These are phyloP conservation scores for Drosophila pachea DNA, from an alignment of 1,140 invertebrate genomes.

Conservation along the genomic window DNA sequence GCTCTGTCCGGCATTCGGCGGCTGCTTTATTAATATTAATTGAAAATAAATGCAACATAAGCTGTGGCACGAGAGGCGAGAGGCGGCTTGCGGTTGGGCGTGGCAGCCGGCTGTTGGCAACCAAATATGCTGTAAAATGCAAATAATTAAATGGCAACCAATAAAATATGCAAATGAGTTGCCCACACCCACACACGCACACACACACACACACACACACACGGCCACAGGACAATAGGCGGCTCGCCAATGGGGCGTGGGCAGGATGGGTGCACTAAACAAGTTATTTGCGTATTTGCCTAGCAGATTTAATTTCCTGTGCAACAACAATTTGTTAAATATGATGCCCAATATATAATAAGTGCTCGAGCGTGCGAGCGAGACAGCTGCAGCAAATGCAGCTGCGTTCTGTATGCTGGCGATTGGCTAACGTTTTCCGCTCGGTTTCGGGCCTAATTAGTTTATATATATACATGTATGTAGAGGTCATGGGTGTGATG, in stretches of 20 bases:
- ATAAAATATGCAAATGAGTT: constrained; percentile 76
- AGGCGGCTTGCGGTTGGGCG: neutral
- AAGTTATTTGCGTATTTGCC: constrained; percentile 50
- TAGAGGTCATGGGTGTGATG: constrained; percentile 5
- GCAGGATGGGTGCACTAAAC: constrained; percentile 17
- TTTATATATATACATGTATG: constrained; percentile 17
- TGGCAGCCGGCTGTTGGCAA: neutral
- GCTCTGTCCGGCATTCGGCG: neutral
- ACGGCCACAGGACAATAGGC: neutral
- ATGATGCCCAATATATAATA: constrained; percentile 42
- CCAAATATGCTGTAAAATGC: constrained; percentile 66
- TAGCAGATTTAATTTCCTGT: constrained; percentile 58
- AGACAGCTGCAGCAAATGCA: constrained; percentile 15
- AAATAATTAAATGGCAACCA: constrained; percentile 76
- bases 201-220: constrained; percentile 15
- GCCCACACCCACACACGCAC: constrained; percentile 37
- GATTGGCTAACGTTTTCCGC: constrained; percentile 30
- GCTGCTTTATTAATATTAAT: constrained; percentile 74
- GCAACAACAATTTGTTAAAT: constrained; percentile 45
- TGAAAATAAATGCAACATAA: constrained; percentile 76
- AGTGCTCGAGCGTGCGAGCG: constrained; percentile 14
- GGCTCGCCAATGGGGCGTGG: neutral
- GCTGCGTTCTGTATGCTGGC: neutral
- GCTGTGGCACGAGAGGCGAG: constrained; percentile 45
- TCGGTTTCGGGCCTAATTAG: constrained; percentile 33